These are phyloP conservation scores for Drosophila pectinifera DNA, from an alignment of 1,140 invertebrate species.

Conservation along the genomic window DNA sequence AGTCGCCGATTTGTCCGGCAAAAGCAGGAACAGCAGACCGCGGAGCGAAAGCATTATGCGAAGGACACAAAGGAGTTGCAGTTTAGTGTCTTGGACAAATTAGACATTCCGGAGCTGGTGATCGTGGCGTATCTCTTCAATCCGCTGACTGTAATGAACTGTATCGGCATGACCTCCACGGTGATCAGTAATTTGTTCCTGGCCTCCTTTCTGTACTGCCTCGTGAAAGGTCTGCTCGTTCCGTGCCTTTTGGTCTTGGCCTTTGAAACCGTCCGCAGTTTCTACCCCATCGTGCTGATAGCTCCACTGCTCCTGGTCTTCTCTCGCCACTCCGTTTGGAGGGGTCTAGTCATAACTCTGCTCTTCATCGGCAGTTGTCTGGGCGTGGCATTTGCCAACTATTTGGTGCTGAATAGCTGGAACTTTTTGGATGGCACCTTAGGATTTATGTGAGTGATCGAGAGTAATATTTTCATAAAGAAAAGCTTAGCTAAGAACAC, in stretches of 20 bases:
- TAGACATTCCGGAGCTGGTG: constrained; percentile 88
- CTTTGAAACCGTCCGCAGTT: constrained; percentile 91
- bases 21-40: constrained; percentile 59
- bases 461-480: no score
- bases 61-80: constrained; percentile 87
- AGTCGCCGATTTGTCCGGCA: constrained; percentile 89
- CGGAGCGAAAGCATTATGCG: constrained; percentile 84
- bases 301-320: constrained; percentile 90
- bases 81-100: constrained; percentile 86
- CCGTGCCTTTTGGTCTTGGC: constrained; percentile 89
- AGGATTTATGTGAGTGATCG: constrained; percentile 91
- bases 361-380: constrained; percentile 83
- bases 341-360: constrained; percentile 60
- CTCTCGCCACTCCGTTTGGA: constrained; percentile 60
- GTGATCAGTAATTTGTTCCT: constrained; percentile 95
- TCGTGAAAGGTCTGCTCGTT: constrained; percentile 88
- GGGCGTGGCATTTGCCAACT: constrained; percentile 52
- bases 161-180: constrained; percentile 95
- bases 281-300: constrained; percentile 94
- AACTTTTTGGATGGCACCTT: constrained; percentile 92
- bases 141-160: constrained; percentile 95
- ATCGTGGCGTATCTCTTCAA: constrained; percentile 95
- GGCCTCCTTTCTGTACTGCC: constrained; percentile 89
- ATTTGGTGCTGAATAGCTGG: constrained; percentile 87
- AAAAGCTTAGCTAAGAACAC: no score